Evolutionary conservation across 2,888 invertebrate genomes (phyloP), one percentile per base, ranked within the genome.

Genomic region (Itoplectis maculator): DNA sequence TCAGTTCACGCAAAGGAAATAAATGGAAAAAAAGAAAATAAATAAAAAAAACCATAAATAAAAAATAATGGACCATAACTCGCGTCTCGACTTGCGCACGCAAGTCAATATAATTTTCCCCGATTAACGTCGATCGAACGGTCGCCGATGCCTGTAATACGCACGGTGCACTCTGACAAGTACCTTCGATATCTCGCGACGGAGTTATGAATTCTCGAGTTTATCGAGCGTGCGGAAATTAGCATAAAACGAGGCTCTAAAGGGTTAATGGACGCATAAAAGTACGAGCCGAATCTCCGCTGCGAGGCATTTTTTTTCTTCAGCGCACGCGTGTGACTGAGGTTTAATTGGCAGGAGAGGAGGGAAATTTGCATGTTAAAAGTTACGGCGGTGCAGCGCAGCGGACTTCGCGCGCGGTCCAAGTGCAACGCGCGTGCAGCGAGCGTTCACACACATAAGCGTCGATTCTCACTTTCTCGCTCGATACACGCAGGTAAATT

Each of bases 321-420:
- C n/a, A n/a, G 15, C 18, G 37, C 54, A 54, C 70, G 54, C 70
- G 54, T 65, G 47, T 54, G 54, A 68, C 68, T n/a, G 45, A 54
- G 72, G 51, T 78, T 78, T 74, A 78, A 81, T 81, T 78, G 81
- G 68, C 77, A 56, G 59, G 49, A 54, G 68, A 29, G 47, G 7
- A 65, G 18, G 37, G 72, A 42, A 77, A 77, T 81, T 78, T 74
- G 63, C 78, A 81, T 81, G 69, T 49, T 47, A 15, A 81, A 69
- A 63, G 68, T 78, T 78, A 73, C 69, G 69, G 49, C 61, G 29
- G 2, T 18, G 66, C 49, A 54, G n/a, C n/a, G n/a, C n/a, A n/a
- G n/a, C 23, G 66, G 20, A 37, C n/a, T 61, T 54, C 47, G n/a
- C n/a, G n/a, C n/a, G n/a, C n/a, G 63, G 29, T 9, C 54, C 37